These are phyloP conservation scores for Pipra filicauda DNA, from an alignment of 2,113 vertebrate genomes.

Conservation along the genomic window DNA sequence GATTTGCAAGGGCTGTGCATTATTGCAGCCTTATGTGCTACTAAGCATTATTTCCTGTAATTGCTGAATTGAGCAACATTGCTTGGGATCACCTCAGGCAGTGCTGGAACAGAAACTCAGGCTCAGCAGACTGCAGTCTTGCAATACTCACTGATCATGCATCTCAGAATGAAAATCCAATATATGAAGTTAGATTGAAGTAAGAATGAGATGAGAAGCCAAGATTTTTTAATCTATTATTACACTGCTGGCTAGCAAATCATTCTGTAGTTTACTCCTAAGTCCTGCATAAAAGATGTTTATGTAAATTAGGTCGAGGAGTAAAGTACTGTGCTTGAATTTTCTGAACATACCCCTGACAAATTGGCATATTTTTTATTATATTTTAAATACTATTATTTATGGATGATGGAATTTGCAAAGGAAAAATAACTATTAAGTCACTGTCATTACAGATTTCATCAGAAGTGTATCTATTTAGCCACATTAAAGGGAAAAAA, in stretches of 20 bases:
- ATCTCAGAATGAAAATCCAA: not conserved
- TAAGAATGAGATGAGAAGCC: not conserved
- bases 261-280: not conserved
- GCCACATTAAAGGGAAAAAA: slow-evolving; percentile 94
- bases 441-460: slow-evolving; percentile 85
- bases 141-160: not conserved
- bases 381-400: not conserved
- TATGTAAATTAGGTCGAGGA: not conserved
- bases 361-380: not conserved
- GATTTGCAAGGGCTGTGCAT: not conserved
- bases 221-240: not conserved
- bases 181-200: not conserved
- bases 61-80: not conserved
- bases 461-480: slow-evolving; percentile 97
- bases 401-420: not conserved
- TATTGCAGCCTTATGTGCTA: not conserved
- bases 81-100: not conserved
- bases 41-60: not conserved
- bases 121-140: not conserved
- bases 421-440: not conserved
- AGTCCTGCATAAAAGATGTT: not conserved
- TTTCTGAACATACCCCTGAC: not conserved
- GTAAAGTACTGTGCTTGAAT: not conserved
- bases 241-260: not conserved
- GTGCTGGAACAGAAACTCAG: not conserved